Conservation (phyloP, 2,888 invertebrate genomes). For the Nemapogon koenigi region DNA sequence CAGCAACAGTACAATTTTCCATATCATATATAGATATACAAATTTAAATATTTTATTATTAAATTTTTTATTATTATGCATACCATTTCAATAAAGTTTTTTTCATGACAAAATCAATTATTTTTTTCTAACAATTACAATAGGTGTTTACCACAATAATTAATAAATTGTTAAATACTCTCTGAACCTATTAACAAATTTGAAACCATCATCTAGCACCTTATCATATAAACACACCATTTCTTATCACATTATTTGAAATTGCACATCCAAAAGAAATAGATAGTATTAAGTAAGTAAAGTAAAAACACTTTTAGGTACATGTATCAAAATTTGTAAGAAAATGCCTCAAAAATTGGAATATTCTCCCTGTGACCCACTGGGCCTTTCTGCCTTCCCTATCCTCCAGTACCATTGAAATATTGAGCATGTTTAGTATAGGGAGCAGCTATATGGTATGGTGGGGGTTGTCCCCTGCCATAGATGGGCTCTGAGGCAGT, state of each 20-base stretch:
- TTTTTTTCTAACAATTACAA: too few relatives aligned
- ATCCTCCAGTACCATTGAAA: slow-evolving; percentile 63
- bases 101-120: slow-evolving; percentile 23
- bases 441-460: slow-evolving; percentile 84
- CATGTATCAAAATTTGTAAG: slow-evolving; percentile 8
- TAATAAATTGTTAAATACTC: slow-evolving; percentile 3
- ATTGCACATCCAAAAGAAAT: slow-evolving; percentile 50
- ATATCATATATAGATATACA: too few relatives aligned
- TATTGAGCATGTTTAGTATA: slow-evolving; percentile 81
- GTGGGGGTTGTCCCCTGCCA: slow-evolving; percentile 70
- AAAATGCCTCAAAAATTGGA: slow-evolving; percentile 7
- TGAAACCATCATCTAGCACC: slow-evolving; percentile 43
- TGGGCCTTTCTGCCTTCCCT: slow-evolving; percentile 22
- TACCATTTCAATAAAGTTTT: slow-evolving; percentile 27
- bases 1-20: too few relatives aligned
- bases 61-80: slow-evolving; percentile 5
- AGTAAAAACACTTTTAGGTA: slow-evolving; percentile 6
- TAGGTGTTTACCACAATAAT: too few relatives aligned
- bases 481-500: slow-evolving; percentile 38
- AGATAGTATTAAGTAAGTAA: slow-evolving; percentile 3
- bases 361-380: slow-evolving; percentile 1
- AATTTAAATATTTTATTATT: background rate
- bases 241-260: slow-evolving; percentile 46
- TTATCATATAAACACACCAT: slow-evolving; percentile 37
- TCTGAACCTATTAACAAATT: slow-evolving; percentile 6